These are phyloP conservation scores for Macaria notata DNA, from an alignment of 2,888 invertebrate genomes.

Conservation along the genomic window DNA sequence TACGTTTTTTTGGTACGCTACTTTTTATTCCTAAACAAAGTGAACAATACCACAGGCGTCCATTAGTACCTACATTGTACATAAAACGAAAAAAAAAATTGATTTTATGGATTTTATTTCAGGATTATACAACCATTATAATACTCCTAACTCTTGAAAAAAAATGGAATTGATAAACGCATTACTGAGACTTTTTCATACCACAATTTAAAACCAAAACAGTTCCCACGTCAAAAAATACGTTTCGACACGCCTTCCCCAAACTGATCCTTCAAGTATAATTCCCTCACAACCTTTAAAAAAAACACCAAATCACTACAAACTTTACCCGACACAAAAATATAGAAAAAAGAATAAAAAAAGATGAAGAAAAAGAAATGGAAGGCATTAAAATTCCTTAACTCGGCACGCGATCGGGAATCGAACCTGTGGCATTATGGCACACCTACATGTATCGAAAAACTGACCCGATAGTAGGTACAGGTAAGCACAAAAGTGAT, in stretches of 20 bases:
- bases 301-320: conserved; percentile 38
- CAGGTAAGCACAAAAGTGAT: conserved; percentile 34
- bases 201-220: background rate
- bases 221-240: conserved; percentile 3
- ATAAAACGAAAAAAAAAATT: too few species aligned
- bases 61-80: too few species aligned
- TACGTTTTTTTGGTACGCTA: too few species aligned
- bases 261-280: conserved; percentile 31
- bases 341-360: conserved; percentile 41
- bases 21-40: too few species aligned
- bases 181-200: too few species aligned
- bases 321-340: conserved; percentile 17
- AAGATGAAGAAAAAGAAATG: background rate
- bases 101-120: too few species aligned
- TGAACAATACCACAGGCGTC: too few species aligned
- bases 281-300: conserved; percentile 42
- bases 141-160: too few species aligned
- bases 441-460: conserved; percentile 63
- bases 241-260: conserved; percentile 16
- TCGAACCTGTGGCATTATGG: conserved; percentile 66
- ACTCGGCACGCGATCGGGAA: conserved; percentile 70
- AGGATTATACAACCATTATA: too few species aligned
- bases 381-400: conserved; percentile 56
- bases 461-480: conserved; percentile 45
- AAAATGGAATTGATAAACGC: too few species aligned